Percentiles rank a stretch among this genome's conserved stretches.
phyloP scores from a whole-genome alignment of 2,797 vertebrate species.

The Tolypeutes matacus region DNA sequence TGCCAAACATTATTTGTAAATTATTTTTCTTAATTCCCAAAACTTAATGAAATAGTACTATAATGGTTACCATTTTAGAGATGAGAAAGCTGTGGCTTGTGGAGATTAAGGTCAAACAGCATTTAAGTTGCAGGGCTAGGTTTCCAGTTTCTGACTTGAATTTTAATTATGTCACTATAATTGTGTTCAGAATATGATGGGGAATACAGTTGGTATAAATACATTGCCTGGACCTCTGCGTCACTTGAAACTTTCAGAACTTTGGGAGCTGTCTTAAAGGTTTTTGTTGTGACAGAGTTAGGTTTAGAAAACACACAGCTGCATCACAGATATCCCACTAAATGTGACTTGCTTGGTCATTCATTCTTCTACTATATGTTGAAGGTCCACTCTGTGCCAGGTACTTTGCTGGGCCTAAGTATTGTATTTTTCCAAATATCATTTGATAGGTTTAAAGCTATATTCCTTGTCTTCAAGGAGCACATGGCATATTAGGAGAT shows the following conservation, averaged over 20 bases:
- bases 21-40: neutral
- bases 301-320: neutral
- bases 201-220: neutral
- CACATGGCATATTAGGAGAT: neutral
- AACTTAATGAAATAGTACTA: neutral
- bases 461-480: neutral
- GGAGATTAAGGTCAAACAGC: neutral
- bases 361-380: slow-evolving; percentile 3
- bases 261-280: neutral
- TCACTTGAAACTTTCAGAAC: neutral
- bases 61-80: neutral
- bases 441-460: neutral
- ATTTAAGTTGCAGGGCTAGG: neutral
- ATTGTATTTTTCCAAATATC: neutral
- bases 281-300: neutral
- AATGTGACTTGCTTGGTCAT: neutral
- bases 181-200: neutral
- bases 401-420: neutral
- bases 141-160: neutral
- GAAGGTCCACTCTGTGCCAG: neutral
- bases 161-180: neutral
- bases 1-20: neutral
- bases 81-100: neutral
- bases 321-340: neutral
- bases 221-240: neutral